Evolutionary conservation across 2,113 vertebrate genomes (phyloP), one percentile per base, ranked within the genome.

Genomic region (Calyptomena viridis): DNA sequence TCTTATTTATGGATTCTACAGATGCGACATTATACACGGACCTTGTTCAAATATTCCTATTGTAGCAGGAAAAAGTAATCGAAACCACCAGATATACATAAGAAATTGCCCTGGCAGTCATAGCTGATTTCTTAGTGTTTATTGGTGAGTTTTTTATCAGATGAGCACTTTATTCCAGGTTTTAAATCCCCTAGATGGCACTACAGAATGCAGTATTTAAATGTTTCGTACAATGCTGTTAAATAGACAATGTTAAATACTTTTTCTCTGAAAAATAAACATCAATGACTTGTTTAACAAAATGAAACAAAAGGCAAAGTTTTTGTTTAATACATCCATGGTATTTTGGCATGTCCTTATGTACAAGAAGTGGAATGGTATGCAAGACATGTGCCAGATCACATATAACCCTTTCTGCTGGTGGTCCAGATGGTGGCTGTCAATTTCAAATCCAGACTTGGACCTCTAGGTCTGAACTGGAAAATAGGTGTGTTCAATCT

Each of bases 111-210:
- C 80, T 95, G 89, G 24, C 8, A 89, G 50, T 82, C 69, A 37
- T 17, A 95, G 78, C 37, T 95, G 84, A 81, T 90, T 97, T 94
- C 87, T 94, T 77, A 49, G 21, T 42, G n/a, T 75, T 81, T 62
- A 37, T 93, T 90, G 35, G 27, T 31, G 33, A 77, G 88, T 94
- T 88, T 78, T 96, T 93, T 66, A 83, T 77, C 79, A 30, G 49
- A 77, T 66, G 58, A 97, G 56, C 66, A 52, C 6, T 94, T 60
- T 84, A 64, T 78, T 95, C 72, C 68, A 68, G 60, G 46, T 88
- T 89, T 92, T 77, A 97, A 95, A 96, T 97, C 98, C 98, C 96
- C 98, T 98, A 98, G 98, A 97, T 98, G 98, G 98, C 98, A 97
- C 96, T 98, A 97, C 91, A 98, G 98, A 98, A 98, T 97, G 94